phyloP scores from a whole-genome alignment of 2,888 invertebrate species.

The Laothoe populi region DNA sequence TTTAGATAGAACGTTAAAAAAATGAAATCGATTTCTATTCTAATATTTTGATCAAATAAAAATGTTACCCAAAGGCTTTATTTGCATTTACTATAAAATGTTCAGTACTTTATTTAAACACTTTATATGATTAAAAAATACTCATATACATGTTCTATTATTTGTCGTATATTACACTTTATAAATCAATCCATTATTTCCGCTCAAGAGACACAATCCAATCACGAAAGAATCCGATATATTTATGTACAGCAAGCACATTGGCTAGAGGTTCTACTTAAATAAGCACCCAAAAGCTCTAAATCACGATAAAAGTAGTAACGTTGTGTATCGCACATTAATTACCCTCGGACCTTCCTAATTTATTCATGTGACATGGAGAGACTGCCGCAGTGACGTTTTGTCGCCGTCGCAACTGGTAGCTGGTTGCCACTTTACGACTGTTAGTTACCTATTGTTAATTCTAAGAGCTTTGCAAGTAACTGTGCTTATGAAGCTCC shows the following conservation, averaged over 20 bases:
- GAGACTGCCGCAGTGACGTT: constrained; percentile 50
- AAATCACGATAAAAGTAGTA: constrained; percentile 72
- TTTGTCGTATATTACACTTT: neutral
- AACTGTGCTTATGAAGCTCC: neutral
- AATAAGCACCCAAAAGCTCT: constrained; percentile 49
- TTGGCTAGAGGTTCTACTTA: constrained; percentile 48
- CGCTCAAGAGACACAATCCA: neutral
- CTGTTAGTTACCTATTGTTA: constrained; percentile 21
- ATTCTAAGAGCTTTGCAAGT: neutral
- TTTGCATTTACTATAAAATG: too few species aligned
- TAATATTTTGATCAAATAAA: too few species aligned
- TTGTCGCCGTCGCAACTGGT: constrained; percentile 50
- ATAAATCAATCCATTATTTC: neutral
- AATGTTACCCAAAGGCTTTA: too few species aligned
- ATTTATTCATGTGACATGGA: constrained; percentile 76
- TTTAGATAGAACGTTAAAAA: too few species aligned
- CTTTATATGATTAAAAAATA: too few species aligned
- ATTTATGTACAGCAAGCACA: constrained; percentile 44
- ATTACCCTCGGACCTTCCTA: constrained; percentile 72
- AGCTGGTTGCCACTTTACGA: constrained; percentile 55
- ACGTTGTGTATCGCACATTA: constrained; percentile 66
- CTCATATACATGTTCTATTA: too few species aligned
- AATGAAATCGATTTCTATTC: too few species aligned
- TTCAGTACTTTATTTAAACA: too few species aligned
- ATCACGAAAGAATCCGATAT: neutral